phyloP scores from a whole-genome alignment of 2,797 vertebrate species.

The Perodicticus potto region DNA sequence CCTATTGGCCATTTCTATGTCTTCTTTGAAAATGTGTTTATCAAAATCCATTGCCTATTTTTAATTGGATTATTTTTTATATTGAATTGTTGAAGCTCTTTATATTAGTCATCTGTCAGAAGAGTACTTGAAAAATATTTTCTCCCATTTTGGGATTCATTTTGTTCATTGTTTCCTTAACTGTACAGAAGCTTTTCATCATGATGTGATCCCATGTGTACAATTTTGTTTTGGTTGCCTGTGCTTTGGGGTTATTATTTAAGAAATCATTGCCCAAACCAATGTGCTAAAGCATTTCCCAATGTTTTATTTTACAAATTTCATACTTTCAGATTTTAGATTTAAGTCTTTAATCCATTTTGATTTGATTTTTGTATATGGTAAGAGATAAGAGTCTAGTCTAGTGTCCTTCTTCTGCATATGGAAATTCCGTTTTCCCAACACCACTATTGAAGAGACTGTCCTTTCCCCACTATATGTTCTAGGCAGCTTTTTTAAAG shows the following conservation, averaged over 20 bases:
- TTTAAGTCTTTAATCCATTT: not conserved
- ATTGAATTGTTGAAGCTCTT: not conserved
- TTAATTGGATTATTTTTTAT: not conserved
- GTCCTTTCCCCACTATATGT: not conserved
- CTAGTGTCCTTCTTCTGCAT: not conserved
- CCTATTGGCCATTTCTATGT: not conserved
- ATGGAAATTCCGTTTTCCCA: not conserved
- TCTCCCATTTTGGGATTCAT: not conserved
- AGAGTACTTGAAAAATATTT: not conserved
- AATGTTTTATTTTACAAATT: not conserved
- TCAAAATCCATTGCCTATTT: not conserved
- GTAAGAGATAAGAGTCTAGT: not conserved
- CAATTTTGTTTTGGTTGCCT: not conserved
- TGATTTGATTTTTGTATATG: not conserved
- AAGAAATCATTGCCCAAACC: not conserved
- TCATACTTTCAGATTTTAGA: not conserved
- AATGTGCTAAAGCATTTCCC: not conserved
- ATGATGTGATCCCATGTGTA: not conserved
- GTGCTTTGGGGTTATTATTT: not conserved
- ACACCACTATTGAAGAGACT: not conserved
- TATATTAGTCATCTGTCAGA: not conserved
- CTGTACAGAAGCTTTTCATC: not conserved
- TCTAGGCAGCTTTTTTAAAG: not conserved
- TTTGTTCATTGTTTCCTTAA: not conserved
- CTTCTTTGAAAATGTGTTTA: not conserved